Evolutionary conservation across 2,888 invertebrate genomes (phyloP).

Genomic region (Orthonevra nobilis): DNA sequence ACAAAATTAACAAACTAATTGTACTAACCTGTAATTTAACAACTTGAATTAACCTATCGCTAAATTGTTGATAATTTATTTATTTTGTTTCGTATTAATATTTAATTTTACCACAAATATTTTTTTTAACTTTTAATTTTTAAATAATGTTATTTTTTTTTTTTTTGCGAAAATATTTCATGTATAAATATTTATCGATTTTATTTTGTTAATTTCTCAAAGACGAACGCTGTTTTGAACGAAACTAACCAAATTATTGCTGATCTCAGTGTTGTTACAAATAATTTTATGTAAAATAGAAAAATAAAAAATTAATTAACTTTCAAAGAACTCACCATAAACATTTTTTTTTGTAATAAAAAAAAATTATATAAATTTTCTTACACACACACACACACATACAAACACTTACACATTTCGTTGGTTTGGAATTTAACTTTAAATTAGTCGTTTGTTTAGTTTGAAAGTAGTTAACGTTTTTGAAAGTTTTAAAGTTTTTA

Average conservation of each 20-base stretch:
- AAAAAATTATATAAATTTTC: conserved; percentile 32
- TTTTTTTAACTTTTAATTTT: no score
- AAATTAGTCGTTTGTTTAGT: conserved; percentile 19
- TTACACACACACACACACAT: conserved; percentile 42
- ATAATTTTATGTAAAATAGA: conserved; percentile 79
- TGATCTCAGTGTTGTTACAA: conserved; percentile 79
- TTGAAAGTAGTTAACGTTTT: conserved; percentile 19
- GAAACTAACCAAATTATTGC: conserved; percentile 79
- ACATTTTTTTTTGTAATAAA: conserved; percentile 19
- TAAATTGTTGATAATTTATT: conserved; percentile 52
- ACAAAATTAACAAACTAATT: conserved; percentile 54
- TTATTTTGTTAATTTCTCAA: conserved; percentile 35
- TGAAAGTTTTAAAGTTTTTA: conserved; percentile 1
- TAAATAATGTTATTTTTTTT: conserved; percentile 72
- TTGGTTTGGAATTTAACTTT: conserved; percentile 8
- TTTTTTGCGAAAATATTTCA: conserved; percentile 62
- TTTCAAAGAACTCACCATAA: conserved; percentile 44
- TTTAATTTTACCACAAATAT: conserved; percentile 12
- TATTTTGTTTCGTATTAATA: conserved; percentile 35
- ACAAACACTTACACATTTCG: conserved; percentile 36
- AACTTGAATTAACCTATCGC: conserved; percentile 51
- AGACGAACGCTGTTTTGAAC: conserved; percentile 74
- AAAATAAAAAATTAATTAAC: conserved; percentile 29
- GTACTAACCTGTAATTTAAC: conserved; percentile 59
- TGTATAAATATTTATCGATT: conserved; percentile 23